Base-by-base conservation (phyloP, 1,140 invertebrate species). In the Cardiocondyla obscurior region DNA sequence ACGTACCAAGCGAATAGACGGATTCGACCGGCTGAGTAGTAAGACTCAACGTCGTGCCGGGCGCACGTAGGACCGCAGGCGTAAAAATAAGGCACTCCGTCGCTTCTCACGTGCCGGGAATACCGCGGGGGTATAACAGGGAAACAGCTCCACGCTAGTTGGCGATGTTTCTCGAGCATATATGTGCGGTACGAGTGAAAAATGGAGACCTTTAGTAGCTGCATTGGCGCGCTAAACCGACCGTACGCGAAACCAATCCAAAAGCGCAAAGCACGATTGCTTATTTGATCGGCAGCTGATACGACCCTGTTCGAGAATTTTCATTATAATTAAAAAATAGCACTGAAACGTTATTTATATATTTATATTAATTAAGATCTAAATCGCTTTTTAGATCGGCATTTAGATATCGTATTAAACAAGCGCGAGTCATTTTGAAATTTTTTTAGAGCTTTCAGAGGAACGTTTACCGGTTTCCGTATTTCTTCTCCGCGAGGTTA, bases 61-160 rank as follows among this genome's bases (percentile, higher is more conserved):
- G 25, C 84, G 33, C 82, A 81, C 84, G 82, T 85, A 85, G 25
- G 39, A 55, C 57, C 65, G 36, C 49, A 25, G 49, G 65, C 69
- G 51, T 65, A 79, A 85, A 85, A 85, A 65, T 83, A 83, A 85
- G 64, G 49, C 62, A 53, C 25, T 53, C 42, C 16, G 6, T 8
- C 57, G 55, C 49, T 64, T 4, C 58, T 79, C 65, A 79, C 81
- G 72, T 83, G 60, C 62, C 72, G 22, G 5, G 82, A 88, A 83
- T 84, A 74, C 30, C 51, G 55, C 16, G 33, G 16, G 39, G 25
- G 36, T 46, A 39, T 77, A 83, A 77, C 51, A 39, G 19, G 16
- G 33, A 42, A 28, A 19, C n/a, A 22, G 10, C 14, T 16, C 30
- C 28, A 55, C 42, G 33, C 36, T 22, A 42, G 33, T 30, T 51